Evolutionary conservation across 1,140 invertebrate genomes (phyloP).

Genomic region (Whitmania pigra): DNA sequence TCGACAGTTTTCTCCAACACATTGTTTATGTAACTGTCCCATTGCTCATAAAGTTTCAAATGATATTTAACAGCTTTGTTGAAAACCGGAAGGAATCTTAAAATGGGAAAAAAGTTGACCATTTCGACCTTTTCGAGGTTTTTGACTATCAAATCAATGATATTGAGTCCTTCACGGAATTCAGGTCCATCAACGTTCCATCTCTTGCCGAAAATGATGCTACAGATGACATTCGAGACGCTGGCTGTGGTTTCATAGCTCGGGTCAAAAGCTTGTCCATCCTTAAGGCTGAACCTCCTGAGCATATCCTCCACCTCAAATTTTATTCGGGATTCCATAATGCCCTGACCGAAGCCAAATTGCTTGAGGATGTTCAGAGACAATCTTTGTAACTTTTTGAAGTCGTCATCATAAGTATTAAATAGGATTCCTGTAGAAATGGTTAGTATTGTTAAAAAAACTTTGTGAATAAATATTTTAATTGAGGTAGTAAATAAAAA

Average conservation of each 20-base stretch:
- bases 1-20: no score
- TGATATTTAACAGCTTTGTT: not conserved
- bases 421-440: not conserved
- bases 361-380: conserved; percentile 1
- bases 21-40: not conserved
- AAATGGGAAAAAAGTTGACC: not conserved
- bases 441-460: no score
- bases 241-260: not conserved
- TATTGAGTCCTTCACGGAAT: no score
- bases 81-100: not conserved
- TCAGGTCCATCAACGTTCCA: not conserved
- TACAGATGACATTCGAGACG: not conserved
- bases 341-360: conserved; percentile 6
- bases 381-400: not conserved
- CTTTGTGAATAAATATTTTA: no score
- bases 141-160: not conserved
- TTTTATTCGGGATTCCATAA: not conserved
- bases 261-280: no score
- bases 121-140: not conserved
- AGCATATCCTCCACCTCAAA: not conserved
- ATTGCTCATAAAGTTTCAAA: not conserved
- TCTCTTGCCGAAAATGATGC: not conserved
- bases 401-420: not conserved
- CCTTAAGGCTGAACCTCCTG: not conserved
- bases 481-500: no score